phyloP scores from a whole-genome alignment of 2,888 invertebrate species.

The Coronaproctus castanopsis region DNA sequence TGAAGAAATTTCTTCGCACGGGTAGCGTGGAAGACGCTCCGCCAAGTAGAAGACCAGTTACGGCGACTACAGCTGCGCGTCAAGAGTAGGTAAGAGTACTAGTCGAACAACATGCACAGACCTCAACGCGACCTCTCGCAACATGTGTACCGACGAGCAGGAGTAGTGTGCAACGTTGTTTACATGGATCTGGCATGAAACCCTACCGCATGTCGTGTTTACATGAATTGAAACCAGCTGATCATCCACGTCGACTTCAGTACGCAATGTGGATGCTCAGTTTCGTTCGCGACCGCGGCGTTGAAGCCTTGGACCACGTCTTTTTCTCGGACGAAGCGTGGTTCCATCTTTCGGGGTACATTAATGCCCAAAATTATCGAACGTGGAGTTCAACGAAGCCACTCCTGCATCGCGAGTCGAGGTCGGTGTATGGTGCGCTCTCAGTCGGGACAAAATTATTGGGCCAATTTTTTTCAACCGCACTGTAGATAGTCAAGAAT shows the following conservation, averaged over 20 bases:
- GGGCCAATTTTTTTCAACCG: conserved; percentile 9
- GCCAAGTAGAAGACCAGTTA: no score
- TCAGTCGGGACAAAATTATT: conserved; percentile 7
- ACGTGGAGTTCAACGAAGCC: conserved; percentile 15
- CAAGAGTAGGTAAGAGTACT: no score
- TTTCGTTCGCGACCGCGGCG: background rate
- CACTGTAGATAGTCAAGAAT: conserved; percentile 4
- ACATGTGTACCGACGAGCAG: no score
- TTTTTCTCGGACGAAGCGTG: conserved; percentile 17
- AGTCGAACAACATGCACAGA: no score
- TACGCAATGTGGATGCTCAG: background rate
- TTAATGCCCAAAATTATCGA: conserved; percentile 15
- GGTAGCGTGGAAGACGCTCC: no score
- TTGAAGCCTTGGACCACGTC: background rate
- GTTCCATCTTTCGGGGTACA: conserved; percentile 16
- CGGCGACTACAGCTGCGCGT: no score
- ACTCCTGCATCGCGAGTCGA: conserved; percentile 6
- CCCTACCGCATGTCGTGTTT: background rate
- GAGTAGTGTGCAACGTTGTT: no score
- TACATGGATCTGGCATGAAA: no score
- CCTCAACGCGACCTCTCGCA: no score
- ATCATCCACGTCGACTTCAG: no score
- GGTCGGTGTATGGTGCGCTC: conserved; percentile 9
- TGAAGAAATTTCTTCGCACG: no score
- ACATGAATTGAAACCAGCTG: background rate